Evolutionary conservation across 2,797 vertebrate species (phyloP).

Genomic region (Danio choprae): DNA sequence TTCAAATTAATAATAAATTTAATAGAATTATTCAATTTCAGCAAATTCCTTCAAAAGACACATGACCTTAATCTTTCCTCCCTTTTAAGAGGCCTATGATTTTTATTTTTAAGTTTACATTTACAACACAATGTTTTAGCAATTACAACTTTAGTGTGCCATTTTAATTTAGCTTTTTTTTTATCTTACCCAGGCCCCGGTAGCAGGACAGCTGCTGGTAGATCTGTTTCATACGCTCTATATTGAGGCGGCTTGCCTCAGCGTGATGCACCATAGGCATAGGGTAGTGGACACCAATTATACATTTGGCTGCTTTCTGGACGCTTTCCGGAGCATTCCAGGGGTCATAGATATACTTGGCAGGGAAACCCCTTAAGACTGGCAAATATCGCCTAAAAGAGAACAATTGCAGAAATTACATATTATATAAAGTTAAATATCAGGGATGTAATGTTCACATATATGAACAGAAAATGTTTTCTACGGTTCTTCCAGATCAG

Average conservation of each 20-base stretch:
- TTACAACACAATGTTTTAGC: neutral
- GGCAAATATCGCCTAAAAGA: conserved; percentile 90
- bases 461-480: too few relatives aligned
- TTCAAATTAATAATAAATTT: too few relatives aligned
- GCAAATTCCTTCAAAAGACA: neutral
- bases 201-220: conserved; percentile 94
- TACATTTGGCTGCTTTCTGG: conserved; percentile 93
- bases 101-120: neutral
- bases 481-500: too few relatives aligned
- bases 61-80: neutral
- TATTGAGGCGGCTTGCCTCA: conserved; percentile 93
- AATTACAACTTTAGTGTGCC: neutral
- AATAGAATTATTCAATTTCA: too few relatives aligned
- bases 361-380: conserved; percentile 92
- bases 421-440: neutral
- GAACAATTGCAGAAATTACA: conserved; percentile 2
- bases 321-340: conserved; percentile 94
- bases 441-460: too few relatives aligned
- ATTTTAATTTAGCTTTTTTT: neutral
- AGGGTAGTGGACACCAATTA: conserved; percentile 93
- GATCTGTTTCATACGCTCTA: conserved; percentile 98
- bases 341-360: conserved; percentile 97
- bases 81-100: too few relatives aligned
- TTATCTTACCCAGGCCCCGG: conserved; percentile 88
- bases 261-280: conserved; percentile 97